Evolutionary conservation across 2,888 invertebrate species (phyloP).

Genomic region (Cephus spinipes): DNA sequence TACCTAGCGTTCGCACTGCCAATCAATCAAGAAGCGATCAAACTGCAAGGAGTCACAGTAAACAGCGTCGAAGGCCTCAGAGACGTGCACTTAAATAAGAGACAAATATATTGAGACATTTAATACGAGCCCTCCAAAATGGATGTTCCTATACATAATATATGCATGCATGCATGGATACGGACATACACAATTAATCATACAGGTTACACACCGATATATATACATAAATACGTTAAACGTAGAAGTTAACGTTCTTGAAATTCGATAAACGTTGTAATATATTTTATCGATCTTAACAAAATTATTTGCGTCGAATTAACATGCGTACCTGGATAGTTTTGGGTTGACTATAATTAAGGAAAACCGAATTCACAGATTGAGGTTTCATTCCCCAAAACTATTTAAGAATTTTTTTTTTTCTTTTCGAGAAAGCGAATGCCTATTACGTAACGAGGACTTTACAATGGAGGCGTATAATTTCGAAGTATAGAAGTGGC

Average conservation of each 20-base stretch:
- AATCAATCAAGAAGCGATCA: constrained; percentile 8
- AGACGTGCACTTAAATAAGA: constrained; percentile 41
- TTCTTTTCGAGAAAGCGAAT: not conserved
- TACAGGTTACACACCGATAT: not conserved
- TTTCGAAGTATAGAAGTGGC: not conserved
- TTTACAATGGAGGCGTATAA: not conserved
- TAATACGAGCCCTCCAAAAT: constrained; percentile 38
- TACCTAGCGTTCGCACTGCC: constrained; percentile 19
- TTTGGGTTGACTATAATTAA: constrained; percentile 11
- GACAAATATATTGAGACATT: constrained; percentile 8
- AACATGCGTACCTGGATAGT: constrained; percentile 44
- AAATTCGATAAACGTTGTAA: constrained; percentile 4
- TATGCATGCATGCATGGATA: not conserved
- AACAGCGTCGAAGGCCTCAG: constrained; percentile 44
- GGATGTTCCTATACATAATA: constrained; percentile 46
- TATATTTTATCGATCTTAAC: not conserved
- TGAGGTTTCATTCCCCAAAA: not conserved
- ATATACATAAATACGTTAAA: constrained; percentile 1
- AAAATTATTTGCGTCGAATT: constrained; percentile 36
- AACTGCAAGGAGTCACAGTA: constrained; percentile 30
- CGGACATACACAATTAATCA: not conserved
- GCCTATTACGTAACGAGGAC: not conserved
- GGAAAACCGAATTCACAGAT: not conserved
- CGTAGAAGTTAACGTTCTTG: constrained; percentile 1
- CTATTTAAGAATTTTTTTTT: not conserved